phyloP scores from a whole-genome alignment of 2,888 invertebrate species.

The Caenorhabditis virilis region DNA sequence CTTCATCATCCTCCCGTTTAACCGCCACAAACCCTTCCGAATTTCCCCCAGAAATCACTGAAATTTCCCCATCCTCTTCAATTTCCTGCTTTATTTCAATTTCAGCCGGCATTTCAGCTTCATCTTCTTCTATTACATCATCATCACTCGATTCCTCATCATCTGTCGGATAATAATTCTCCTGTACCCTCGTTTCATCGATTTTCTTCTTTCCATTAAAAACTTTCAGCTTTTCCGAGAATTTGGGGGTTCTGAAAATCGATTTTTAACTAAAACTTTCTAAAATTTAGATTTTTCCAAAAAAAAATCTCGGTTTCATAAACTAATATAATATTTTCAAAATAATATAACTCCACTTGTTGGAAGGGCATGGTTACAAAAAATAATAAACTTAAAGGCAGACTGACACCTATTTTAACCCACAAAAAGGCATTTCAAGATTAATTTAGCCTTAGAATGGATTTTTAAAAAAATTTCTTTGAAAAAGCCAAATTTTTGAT shows the following conservation, averaged over 20 bases:
- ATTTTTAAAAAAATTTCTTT: too few species aligned
- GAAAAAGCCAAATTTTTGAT: too few species aligned
- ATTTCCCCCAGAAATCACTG: too few species aligned
- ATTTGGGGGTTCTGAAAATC: slow-evolving; percentile 15
- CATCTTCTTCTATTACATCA: slow-evolving; percentile 29
- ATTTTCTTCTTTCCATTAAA: slow-evolving; percentile 33
- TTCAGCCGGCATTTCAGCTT: slow-evolving; percentile 7
- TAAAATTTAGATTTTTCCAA: too few species aligned
- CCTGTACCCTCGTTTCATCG: slow-evolving; percentile 30
- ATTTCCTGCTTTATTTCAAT: slow-evolving; percentile 17
- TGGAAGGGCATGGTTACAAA: too few species aligned
- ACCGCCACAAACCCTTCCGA: neutral
- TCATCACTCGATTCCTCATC: slow-evolving; percentile 41
- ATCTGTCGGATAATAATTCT: slow-evolving; percentile 52
- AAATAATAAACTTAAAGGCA: too few species aligned
- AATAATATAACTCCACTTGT: too few species aligned
- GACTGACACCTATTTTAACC: too few species aligned
- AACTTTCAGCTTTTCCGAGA: slow-evolving; percentile 44
- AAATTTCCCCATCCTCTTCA: slow-evolving; percentile 11
- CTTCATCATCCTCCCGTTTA: slow-evolving; percentile 25
- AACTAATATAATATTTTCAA: too few species aligned
- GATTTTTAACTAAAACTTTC: neutral
- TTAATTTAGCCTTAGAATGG: too few species aligned
- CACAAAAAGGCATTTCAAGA: too few species aligned
- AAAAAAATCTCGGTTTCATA: too few species aligned